Conservation (phyloP, 2,113 vertebrate species). For the Gavia stellata region DNA sequence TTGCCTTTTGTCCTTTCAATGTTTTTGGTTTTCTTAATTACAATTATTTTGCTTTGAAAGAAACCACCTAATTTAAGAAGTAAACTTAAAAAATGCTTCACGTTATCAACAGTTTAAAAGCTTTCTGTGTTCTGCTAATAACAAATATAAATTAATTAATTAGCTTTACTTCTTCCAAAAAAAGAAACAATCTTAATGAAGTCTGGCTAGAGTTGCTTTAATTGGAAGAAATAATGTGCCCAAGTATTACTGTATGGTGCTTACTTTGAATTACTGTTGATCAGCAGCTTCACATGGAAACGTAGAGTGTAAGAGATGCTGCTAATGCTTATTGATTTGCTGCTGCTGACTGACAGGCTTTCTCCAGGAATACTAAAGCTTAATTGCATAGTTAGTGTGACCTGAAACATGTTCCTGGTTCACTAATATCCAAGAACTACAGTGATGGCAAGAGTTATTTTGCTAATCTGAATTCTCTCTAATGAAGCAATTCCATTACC, state of each 20-base stretch:
- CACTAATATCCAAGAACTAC: conserved; percentile 1
- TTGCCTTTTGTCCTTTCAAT: background rate
- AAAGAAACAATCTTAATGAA: background rate
- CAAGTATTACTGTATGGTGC: background rate
- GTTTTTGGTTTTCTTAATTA: background rate
- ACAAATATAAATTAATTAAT: conserved; percentile 20
- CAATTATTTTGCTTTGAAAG: background rate
- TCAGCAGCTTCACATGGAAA: background rate
- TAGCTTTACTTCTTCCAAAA: background rate
- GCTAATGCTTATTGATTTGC: conserved; percentile 18
- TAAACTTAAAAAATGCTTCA: background rate
- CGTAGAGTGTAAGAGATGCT: background rate
- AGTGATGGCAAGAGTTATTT: background rate
- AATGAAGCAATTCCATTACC: background rate
- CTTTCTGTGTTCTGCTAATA: conserved; percentile 19
- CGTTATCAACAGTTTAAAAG: background rate
- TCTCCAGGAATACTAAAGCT: conserved; percentile 1
- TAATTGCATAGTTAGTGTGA: conserved; percentile 16
- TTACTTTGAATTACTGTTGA: conserved; percentile 6
- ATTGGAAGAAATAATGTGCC: background rate
- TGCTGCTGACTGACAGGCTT: conserved; percentile 32
- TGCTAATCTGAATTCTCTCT: background rate
- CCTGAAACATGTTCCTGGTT: background rate
- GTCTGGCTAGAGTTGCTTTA: conserved; percentile 4
- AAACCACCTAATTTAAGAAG: background rate